Base-by-base conservation (phyloP, 2,888 invertebrate genomes). In the Drosophila bunnanda region DNA sequence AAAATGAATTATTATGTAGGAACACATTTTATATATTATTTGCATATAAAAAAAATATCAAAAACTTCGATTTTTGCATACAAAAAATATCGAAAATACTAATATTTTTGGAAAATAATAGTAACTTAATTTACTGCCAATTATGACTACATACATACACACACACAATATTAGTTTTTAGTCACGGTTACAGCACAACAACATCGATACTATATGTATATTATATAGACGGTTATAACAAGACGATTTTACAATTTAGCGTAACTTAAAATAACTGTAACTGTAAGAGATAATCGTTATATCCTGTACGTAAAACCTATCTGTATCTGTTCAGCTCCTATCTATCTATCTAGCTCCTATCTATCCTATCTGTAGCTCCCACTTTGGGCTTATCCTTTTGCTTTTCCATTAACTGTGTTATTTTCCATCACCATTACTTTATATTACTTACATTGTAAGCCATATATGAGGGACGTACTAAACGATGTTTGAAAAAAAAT, bases 151-250 rank as follows among this genome's bases (percentile, higher is more conserved):
- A 70, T 52, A 55, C 50, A 71, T n/a, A 62, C 58, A 69, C 62
- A 72, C 58, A 69, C 60, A 56, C 44, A 71, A 39, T 48, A 22
- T 10, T 46, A 43, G 34, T 50, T 50, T 54, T 54, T 30, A 25
- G 44, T 61, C 50, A 57, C 44, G 65, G 28, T 72, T 71, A 72
- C 75, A 38, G 44, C 66, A 72, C 48, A 57, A 72, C 65, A 72
- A 66, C 72, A 74, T 58, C 67, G 46, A 74, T 72, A 74, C 66
- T 48, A 74, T 50, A 58, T 58, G 52, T 46, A 74, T 48, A 74
- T 50, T 32, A 20, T 50, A 50, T 71, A 69, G 50, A 69, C 69
- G 57, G 69, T 68, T 57, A 69, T 44, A 56, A 36, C 48, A 67
- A 70, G 60, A 69, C 68, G 68, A 20, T 68, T 39, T 34, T 44